Base-by-base conservation (phyloP, 2,113 vertebrate species). In the Trematocara variabile region DNA sequence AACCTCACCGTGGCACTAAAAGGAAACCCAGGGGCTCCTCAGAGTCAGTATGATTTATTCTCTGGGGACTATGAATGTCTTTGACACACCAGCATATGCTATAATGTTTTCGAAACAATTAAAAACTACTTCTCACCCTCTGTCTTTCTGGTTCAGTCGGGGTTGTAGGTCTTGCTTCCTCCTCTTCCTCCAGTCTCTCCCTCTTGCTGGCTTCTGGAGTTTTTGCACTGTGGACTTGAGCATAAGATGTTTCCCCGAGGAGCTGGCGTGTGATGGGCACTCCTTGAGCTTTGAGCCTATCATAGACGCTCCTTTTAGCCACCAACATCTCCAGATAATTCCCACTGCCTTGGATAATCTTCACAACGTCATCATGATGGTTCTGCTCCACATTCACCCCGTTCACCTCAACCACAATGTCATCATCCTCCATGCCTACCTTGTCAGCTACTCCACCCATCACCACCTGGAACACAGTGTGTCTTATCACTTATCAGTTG, bases 321-420 rank as follows among this genome's bases (percentile, higher is more conserved):
- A 99, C 97, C 79, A 99, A 87, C 81, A 99, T 91, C 5, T 92
- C 96, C 89, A 99, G 89, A 0, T 34, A 94, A 77, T 93, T 86
- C 3, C 97, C 97, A 2, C 95, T 96, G 1, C 30, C 81, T 60
- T 91, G 95, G 90, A 99, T 98, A 80, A 96, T 94, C 3, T 87
- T 87, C 85, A 99, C 97, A 68, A 96, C 97, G 3, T 96, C 94
- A 1, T 97, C 96, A 0, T 99, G 98, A 70, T 83, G 22, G 48
- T 97, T 95, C 1, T 92, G 70, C 78, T 95, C 96, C 94, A 99
- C 95, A 0, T 97, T 98, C n/a, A 95, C 91, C 0, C 97, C 96
- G 0, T 98, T 97, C 58, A 99, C 98, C 92, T 99, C 98, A 37
- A 99, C 91, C 85, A 99, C 58, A 2, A 98, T 37, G 65, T 99